Conservation (phyloP, 2,113 vertebrate genomes). For the Mionectes macconnelli region DNA sequence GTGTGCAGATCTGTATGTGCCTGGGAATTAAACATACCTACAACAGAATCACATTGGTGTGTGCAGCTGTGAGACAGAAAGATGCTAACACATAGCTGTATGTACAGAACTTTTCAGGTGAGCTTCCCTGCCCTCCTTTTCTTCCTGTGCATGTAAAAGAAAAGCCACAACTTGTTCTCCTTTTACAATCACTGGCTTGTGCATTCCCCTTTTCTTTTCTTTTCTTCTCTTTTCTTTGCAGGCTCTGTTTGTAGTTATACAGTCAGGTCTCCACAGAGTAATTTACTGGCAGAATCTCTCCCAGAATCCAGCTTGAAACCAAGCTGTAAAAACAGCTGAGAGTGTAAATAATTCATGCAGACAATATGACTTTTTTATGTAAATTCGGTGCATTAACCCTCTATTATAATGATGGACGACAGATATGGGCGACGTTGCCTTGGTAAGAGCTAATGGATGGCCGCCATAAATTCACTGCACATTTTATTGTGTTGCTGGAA, state of each 20-base stretch:
- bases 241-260: conserved; percentile 69
- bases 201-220: conserved; percentile 65
- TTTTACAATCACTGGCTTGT: conserved; percentile 30
- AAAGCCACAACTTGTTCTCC: background rate
- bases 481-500: conserved; percentile 99
- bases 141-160: background rate
- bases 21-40: background rate
- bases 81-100: background rate
- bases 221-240: conserved; percentile 67
- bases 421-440: conserved; percentile 99
- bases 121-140: background rate
- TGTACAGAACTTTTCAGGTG: background rate
- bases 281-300: conserved; percentile 96
- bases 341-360: conserved; percentile 99
- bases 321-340: conserved; percentile 99
- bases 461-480: conserved; percentile 99
- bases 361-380: conserved; percentile 99
- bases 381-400: conserved; percentile 99
- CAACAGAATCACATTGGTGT: background rate
- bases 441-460: conserved; percentile 99
- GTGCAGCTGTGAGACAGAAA: background rate
- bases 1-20: background rate
- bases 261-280: conserved; percentile 86
- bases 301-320: conserved; percentile 91
- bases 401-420: conserved; percentile 99